Conservation (phyloP, 2,888 invertebrate genomes). For the Cantharis lateralis region DNA sequence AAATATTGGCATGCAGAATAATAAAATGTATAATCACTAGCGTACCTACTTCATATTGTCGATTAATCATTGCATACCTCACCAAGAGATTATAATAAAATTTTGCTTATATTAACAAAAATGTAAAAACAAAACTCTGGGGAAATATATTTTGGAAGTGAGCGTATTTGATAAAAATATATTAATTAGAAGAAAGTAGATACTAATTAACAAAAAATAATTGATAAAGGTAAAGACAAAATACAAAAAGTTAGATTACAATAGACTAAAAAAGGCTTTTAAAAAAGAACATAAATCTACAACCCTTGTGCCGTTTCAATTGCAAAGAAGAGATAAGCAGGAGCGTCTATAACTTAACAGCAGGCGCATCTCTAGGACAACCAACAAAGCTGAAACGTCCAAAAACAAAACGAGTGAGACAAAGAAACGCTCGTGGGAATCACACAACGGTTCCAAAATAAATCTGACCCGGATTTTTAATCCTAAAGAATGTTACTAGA, state of each 20-base stretch:
- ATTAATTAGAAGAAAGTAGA: not conserved
- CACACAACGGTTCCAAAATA: conserved; percentile 43
- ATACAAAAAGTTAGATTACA: conserved; percentile 2
- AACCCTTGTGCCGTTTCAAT: conserved; percentile 27
- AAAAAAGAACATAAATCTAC: conserved; percentile 24
- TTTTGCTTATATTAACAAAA: too few species aligned
- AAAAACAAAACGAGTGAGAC: conserved; percentile 39
- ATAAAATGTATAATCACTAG: conserved; percentile 5
- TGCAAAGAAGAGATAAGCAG: conserved; percentile 32
- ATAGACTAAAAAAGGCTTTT: not conserved
- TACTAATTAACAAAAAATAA: not conserved
- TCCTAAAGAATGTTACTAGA: conserved; percentile 35
- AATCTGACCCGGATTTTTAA: conserved; percentile 48
- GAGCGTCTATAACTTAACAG: conserved; percentile 26
- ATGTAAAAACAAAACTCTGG: too few species aligned
- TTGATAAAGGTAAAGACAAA: not conserved
- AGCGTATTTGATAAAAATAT: not conserved
- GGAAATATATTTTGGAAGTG: too few species aligned
- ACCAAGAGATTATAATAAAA: not conserved
- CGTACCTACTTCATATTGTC: not conserved
- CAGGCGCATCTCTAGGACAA: conserved; percentile 20
- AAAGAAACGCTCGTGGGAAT: conserved; percentile 46
- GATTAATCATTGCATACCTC: not conserved
- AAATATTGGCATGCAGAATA: conserved; percentile 18
- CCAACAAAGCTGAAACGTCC: conserved; percentile 35